phyloP scores from a whole-genome alignment of 2,797 vertebrate genomes.

The Poeciliopsis paucimaculata region DNA sequence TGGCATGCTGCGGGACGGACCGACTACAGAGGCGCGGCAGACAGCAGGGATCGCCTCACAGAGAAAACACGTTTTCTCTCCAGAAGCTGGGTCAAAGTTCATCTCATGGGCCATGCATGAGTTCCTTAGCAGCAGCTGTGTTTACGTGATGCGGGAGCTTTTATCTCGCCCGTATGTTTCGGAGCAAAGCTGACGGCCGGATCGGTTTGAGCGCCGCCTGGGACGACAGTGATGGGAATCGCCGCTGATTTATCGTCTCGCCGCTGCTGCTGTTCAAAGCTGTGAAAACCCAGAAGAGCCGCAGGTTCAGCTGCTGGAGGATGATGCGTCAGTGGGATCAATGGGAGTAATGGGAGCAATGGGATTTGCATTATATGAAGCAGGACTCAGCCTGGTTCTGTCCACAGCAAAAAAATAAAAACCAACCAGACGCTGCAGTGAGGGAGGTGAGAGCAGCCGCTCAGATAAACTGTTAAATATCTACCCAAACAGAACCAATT shows the following conservation, averaged over 20 bases:
- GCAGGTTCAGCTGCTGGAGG: background rate
- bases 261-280: constrained; percentile 18
- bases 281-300: background rate
- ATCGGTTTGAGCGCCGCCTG: constrained; percentile 60
- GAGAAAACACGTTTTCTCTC: constrained; percentile 50
- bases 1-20: constrained; percentile 60
- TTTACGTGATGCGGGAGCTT: constrained; percentile 83
- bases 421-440: no score
- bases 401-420: background rate
- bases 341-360: background rate
- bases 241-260: constrained; percentile 13
- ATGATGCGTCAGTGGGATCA: background rate
- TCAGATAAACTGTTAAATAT: background rate
- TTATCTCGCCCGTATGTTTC: constrained; percentile 79
- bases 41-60: constrained; percentile 37
- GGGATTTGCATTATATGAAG: background rate
- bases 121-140: constrained; percentile 87
- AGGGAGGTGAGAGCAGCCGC: no score
- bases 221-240: constrained; percentile 47
- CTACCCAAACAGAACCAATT: background rate
- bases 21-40: constrained; percentile 31
- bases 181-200: constrained; percentile 47
- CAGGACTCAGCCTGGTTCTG: background rate
- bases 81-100: constrained; percentile 71
- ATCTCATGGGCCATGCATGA: constrained; percentile 79